Conservation (phyloP, 2,888 invertebrate species). For the Pollenia angustigena region DNA sequence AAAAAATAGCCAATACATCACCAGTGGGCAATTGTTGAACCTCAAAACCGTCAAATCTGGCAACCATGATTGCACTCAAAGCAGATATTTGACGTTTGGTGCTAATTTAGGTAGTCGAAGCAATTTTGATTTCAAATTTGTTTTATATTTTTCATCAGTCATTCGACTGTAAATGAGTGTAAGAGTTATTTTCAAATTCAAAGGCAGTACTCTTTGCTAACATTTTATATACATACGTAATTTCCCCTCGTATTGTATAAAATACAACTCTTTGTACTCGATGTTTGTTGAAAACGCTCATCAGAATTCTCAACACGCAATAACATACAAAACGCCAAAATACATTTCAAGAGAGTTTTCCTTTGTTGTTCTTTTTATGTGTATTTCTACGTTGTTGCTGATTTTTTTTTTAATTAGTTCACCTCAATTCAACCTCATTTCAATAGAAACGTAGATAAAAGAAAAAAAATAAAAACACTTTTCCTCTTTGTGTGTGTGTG, state of each 20-base stretch:
- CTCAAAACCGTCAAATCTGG: no score
- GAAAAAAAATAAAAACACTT: constrained; percentile 50
- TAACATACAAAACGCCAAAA: constrained; percentile 7
- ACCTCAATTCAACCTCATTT: constrained; percentile 71
- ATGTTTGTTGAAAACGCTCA: constrained; percentile 33
- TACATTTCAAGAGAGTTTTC: constrained; percentile 31
- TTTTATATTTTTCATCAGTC: no score
- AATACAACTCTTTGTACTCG: background rate
- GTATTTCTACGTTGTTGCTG: background rate
- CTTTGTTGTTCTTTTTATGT: constrained; percentile 27
- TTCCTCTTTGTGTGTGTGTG: constrained; percentile 60
- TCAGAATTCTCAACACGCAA: constrained; percentile 35
- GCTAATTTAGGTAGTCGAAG: no score
- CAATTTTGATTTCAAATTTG: no score
- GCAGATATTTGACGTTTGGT: no score
- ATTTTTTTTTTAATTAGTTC: constrained; percentile 64
- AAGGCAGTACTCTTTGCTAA: background rate
- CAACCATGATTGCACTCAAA: no score
- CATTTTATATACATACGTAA: background rate
- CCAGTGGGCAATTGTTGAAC: no score
- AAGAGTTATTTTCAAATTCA: constrained; percentile 7
- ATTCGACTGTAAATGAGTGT: constrained; percentile 11
- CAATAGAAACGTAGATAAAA: constrained; percentile 48
- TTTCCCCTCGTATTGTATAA: constrained; percentile 40
- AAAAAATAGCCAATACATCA: no score